Evolutionary conservation across 2,888 invertebrate species (phyloP).

Genomic region (Desoria tigrina): DNA sequence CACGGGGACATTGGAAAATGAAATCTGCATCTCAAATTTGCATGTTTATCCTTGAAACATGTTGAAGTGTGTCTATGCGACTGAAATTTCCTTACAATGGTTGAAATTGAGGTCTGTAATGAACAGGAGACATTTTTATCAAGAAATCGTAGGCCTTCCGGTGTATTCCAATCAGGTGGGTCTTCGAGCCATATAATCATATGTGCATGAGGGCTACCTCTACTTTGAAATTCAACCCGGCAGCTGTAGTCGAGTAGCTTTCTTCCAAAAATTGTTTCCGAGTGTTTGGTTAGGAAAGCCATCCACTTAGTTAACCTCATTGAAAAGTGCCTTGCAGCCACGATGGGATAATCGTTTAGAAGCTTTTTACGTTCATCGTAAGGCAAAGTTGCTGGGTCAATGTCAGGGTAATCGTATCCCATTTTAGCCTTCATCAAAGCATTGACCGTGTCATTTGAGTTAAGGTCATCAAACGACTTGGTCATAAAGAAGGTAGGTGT

Average conservation of each 20-base stretch:
- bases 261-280: slow-evolving; percentile 20
- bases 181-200: slow-evolving; percentile 18
- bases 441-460: slow-evolving; percentile 20
- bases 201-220: slow-evolving; percentile 30
- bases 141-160: slow-evolving; percentile 16
- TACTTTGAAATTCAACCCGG: slow-evolving; percentile 26
- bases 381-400: slow-evolving; percentile 1
- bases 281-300: background rate
- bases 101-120: background rate
- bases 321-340: slow-evolving; percentile 27
- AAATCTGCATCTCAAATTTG: slow-evolving; percentile 21
- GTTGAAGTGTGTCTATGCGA: slow-evolving; percentile 19
- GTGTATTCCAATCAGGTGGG: slow-evolving; percentile 20
- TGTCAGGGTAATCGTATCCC: background rate
- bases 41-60: slow-evolving; percentile 28
- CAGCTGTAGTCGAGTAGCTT: slow-evolving; percentile 17
- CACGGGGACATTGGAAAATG: slow-evolving; percentile 20
- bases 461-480: slow-evolving; percentile 30
- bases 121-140: slow-evolving; percentile 24
- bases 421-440: slow-evolving; percentile 27
- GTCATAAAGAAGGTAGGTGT: slow-evolving; percentile 31
- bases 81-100: slow-evolving; percentile 24
- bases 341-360: slow-evolving; percentile 23
- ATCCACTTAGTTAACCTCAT: slow-evolving; percentile 10
- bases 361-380: slow-evolving; percentile 11